Conservation (phyloP, 2,113 vertebrate species). For the Mus spicilegus region DNA sequence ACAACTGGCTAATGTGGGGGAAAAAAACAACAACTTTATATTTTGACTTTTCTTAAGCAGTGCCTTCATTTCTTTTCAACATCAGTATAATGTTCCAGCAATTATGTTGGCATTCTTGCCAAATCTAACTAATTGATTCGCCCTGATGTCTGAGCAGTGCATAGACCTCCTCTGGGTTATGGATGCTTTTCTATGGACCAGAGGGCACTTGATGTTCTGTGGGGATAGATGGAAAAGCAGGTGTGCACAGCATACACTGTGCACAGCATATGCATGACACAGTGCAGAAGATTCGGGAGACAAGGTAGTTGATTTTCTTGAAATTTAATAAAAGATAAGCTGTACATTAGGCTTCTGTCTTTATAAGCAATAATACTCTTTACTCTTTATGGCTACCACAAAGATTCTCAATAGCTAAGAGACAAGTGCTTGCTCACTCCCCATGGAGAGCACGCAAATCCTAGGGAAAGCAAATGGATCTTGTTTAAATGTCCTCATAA, state of each 20-base stretch:
- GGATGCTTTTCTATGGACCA: not conserved
- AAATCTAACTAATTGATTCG: constrained; percentile 69
- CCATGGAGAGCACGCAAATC: constrained; percentile 66
- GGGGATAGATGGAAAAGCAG: not conserved
- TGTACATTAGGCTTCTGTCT: constrained; percentile 49
- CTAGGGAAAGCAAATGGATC: constrained; percentile 63
- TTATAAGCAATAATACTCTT: constrained; percentile 59
- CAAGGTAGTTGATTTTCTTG: constrained; percentile 23
- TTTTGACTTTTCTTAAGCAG: constrained; percentile 83
- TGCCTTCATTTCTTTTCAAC: constrained; percentile 77
- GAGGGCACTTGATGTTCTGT: not conserved
- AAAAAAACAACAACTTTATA: constrained; percentile 75
- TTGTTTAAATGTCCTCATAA: constrained; percentile 72
- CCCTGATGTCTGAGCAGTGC: not conserved
- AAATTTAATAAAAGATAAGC: constrained; percentile 71
- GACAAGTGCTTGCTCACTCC: constrained; percentile 30
- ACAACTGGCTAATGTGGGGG: constrained; percentile 82
- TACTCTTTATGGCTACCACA: constrained; percentile 64
- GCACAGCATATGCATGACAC: not conserved
- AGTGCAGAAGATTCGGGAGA: constrained; percentile 39
- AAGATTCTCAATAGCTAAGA: constrained; percentile 53
- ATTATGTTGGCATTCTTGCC: constrained; percentile 56
- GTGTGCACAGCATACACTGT: not conserved
- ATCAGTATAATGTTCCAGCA: constrained; percentile 63
- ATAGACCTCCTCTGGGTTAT: constrained; percentile 49